phyloP scores from a whole-genome alignment of 2,888 invertebrate species.

The Deroplatys truncata region DNA sequence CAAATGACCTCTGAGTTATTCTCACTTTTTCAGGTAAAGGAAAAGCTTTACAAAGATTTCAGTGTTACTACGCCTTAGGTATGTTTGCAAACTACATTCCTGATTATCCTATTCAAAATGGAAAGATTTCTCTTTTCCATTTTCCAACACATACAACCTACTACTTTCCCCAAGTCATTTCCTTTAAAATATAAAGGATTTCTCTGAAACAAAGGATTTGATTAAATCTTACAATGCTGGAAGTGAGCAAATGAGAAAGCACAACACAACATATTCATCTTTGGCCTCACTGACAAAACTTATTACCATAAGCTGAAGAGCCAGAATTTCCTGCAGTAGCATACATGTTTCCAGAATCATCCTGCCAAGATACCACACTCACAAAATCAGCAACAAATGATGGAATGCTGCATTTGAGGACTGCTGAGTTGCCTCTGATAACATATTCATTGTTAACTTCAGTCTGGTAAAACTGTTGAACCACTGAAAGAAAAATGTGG shows the following conservation, averaged over 20 bases:
- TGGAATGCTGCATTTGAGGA: conserved; percentile 84
- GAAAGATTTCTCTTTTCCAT: no score
- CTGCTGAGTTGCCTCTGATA: conserved; percentile 81
- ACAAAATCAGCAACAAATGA: conserved; percentile 90
- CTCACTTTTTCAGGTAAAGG: no score
- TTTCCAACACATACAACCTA: neutral
- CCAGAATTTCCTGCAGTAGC: neutral
- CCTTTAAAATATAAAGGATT: neutral
- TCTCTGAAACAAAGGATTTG: neutral
- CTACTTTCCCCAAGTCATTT: neutral
- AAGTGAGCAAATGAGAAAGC: neutral
- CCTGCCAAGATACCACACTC: conserved; percentile 76
- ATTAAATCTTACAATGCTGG: neutral
- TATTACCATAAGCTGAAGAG: neutral
- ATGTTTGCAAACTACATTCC: no score
- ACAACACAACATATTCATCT: neutral
- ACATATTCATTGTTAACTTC: conserved; percentile 89
- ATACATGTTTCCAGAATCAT: conserved; percentile 45
- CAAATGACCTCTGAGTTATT: no score
- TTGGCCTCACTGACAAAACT: neutral
- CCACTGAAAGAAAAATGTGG: conserved; percentile 57
- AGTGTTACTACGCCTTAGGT: no score
- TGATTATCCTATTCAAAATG: no score
- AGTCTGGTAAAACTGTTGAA: conserved; percentile 83
- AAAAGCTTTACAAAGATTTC: no score